These are phyloP conservation scores for Aleiodes testaceus DNA, from an alignment of 2,888 invertebrate species.

Conservation along the genomic window DNA sequence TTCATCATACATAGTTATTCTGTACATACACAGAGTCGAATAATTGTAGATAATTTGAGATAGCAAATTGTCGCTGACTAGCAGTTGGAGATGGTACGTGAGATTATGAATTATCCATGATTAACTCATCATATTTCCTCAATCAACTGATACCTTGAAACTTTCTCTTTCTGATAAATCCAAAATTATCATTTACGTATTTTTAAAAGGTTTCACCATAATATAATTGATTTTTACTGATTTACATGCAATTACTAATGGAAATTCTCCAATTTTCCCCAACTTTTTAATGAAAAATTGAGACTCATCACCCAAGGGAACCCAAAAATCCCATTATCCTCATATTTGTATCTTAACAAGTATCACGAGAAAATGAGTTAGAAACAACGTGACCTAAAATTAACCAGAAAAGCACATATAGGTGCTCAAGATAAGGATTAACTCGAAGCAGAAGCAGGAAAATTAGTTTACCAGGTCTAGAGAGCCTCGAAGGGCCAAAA, in stretches of 20 bases:
- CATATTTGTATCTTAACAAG: slow-evolving; percentile 14
- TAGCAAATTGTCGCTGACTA: slow-evolving; percentile 28
- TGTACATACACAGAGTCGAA: slow-evolving; percentile 28
- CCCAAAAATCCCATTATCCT: background rate
- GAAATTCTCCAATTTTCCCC: too few species aligned
- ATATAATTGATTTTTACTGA: too few species aligned
- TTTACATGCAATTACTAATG: too few species aligned
- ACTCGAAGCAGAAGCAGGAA: slow-evolving; percentile 18
- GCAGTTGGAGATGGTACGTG: slow-evolving; percentile 24
- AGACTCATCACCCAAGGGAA: too few species aligned
- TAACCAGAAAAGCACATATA: slow-evolving; percentile 26
- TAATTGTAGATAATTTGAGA: slow-evolving; percentile 38
- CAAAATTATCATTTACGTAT: too few species aligned
- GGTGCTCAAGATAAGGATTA: slow-evolving; percentile 30
- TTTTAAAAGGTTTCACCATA: too few species aligned
- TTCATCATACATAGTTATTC: slow-evolving; percentile 24
- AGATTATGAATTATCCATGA: slow-evolving; percentile 18
- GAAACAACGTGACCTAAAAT: slow-evolving; percentile 21
- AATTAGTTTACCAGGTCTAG: slow-evolving; percentile 31
- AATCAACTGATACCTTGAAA: background rate
- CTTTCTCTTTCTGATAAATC: background rate
- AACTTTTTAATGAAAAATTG: too few species aligned
- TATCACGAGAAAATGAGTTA: background rate
- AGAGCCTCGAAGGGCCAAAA: slow-evolving; percentile 16
- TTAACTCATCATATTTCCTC: slow-evolving; percentile 34